Conservation (phyloP, 2,888 invertebrate species). For the Spicauda simplicius region DNA sequence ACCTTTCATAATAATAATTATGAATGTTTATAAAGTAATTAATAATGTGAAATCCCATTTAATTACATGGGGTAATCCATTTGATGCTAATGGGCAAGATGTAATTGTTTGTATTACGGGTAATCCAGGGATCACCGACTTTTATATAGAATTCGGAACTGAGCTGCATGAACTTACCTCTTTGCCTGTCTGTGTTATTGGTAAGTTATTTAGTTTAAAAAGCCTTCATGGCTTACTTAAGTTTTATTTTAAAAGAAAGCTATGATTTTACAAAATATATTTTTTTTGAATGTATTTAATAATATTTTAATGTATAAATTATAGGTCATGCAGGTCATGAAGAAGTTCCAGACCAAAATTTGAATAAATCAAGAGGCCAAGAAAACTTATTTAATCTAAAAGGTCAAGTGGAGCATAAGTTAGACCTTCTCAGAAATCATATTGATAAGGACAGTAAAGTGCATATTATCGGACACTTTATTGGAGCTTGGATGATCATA, state of each 20-base stretch:
- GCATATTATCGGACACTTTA: slow-evolving; percentile 95
- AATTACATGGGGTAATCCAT: slow-evolving; percentile 89
- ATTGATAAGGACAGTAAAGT: slow-evolving; percentile 90
- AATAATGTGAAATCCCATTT: slow-evolving; percentile 90
- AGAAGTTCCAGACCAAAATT: slow-evolving; percentile 68
- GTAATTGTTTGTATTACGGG: slow-evolving; percentile 92
- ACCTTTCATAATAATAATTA: slow-evolving; percentile 33
- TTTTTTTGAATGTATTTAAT: no score
- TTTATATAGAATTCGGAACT: slow-evolving; percentile 90
- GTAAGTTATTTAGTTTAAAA: slow-evolving; percentile 56
- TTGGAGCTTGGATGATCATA: slow-evolving; percentile 93
- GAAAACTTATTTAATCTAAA: slow-evolving; percentile 88
- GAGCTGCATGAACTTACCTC: slow-evolving; percentile 86
- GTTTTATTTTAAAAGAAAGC: no score
- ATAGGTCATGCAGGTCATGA: slow-evolving; percentile 91
- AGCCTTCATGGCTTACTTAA: no score
- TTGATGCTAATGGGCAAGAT: slow-evolving; percentile 81
- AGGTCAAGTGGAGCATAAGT: slow-evolving; percentile 92
- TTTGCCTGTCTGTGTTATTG: slow-evolving; percentile 92
- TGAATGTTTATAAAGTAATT: slow-evolving; percentile 66
- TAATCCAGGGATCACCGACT: slow-evolving; percentile 94
- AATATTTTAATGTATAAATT: not conserved
- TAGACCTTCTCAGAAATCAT: slow-evolving; percentile 89
- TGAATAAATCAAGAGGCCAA: slow-evolving; percentile 80
- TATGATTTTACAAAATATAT: no score